These are phyloP conservation scores for Peromyscus californicus DNA, from an alignment of 2,113 vertebrate species.

Conservation along the genomic window DNA sequence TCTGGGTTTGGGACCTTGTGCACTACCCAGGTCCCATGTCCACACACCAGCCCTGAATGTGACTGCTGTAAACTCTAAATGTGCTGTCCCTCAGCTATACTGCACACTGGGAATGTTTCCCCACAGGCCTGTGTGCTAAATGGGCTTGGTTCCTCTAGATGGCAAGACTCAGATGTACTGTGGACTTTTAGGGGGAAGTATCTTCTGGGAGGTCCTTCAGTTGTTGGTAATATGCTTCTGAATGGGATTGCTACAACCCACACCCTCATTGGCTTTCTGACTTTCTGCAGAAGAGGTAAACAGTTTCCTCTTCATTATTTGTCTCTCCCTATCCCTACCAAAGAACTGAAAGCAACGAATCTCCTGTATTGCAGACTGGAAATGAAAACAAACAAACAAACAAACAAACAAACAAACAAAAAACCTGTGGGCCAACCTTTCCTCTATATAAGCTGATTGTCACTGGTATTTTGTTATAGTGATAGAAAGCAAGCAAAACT, in stretches of 20 bases:
- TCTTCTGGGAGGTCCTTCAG: not conserved
- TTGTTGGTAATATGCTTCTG: not conserved
- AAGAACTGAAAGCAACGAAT: not conserved
- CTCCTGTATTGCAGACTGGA: not conserved
- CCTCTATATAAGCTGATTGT: not conserved
- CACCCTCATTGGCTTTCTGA: not conserved
- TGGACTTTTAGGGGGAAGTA: not conserved
- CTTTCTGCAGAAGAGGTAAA: not conserved
- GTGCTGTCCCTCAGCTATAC: not conserved
- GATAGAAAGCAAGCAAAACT: slow-evolving; percentile 19
- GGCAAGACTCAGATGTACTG: not conserved
- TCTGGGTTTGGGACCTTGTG: not conserved
- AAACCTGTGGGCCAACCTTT: not conserved
- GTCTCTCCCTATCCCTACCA: not conserved
- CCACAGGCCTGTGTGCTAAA: not conserved
- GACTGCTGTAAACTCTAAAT: not conserved
- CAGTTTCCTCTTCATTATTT: not conserved
- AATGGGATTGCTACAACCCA: not conserved
- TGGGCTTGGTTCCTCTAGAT: not conserved
- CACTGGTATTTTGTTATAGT: not conserved
- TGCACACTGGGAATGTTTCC: not conserved
- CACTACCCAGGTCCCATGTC: not conserved
- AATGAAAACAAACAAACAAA: not conserved
- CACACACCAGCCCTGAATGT: not conserved
- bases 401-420: too few relatives aligned